These are phyloP conservation scores for Apotomis turbidana DNA, from an alignment of 2,888 invertebrate genomes.

Conservation along the genomic window DNA sequence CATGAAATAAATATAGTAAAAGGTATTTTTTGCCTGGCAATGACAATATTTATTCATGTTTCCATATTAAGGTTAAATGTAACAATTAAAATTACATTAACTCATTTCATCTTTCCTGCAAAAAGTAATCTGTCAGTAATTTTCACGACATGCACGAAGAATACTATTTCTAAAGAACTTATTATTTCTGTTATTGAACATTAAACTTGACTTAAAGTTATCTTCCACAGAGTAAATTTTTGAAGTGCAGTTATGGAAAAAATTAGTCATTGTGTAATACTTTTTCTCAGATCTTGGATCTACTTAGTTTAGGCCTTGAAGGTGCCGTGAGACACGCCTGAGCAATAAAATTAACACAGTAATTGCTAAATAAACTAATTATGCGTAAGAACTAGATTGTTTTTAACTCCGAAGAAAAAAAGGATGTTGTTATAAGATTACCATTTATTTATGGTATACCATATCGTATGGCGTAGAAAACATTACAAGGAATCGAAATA, in stretches of 20 bases:
- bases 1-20: no score
- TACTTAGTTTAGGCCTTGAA: not conserved
- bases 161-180: not conserved
- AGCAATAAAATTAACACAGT: not conserved
- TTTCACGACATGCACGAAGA: not conserved
- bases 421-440: no score
- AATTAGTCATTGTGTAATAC: no score
- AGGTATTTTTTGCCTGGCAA: no score
- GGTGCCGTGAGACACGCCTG: conserved; percentile 20
- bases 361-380: not conserved
- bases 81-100: not conserved
- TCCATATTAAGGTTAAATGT: no score
- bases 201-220: not conserved
- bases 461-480: no score
- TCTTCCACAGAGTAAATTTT: not conserved
- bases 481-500: no score
- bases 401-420: not conserved
- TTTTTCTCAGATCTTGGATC: no score
- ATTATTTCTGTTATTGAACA: not conserved
- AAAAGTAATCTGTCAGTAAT: no score
- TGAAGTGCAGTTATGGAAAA: not conserved
- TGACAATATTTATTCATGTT: no score
- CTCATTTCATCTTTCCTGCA: not conserved
- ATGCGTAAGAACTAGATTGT: not conserved
- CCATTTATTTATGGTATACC: no score